Percentiles rank a stretch among this genome's conserved stretches.
Evolutionary conservation across 2,797 vertebrate species (phyloP).

Genomic region (Sebastolobus alascanus): DNA sequence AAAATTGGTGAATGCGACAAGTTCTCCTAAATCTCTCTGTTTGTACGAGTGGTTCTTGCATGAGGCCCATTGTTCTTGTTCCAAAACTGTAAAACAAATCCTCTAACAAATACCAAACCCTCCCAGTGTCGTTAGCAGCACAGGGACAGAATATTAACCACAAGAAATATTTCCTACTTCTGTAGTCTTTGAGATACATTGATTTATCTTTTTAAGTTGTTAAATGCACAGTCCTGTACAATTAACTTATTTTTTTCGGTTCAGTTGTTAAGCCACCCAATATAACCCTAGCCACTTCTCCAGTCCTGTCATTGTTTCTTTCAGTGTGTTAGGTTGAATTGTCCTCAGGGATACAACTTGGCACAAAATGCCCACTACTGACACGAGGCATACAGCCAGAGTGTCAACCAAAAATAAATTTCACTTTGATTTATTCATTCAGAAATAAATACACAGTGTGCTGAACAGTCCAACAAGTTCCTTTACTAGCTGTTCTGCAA

Average conservation of each 20-base stretch:
- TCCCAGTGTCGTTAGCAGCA: neutral
- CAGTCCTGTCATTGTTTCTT: constrained; percentile 18
- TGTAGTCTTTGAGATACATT: neutral
- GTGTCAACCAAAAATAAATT: constrained; percentile 27
- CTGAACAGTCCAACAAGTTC: neutral
- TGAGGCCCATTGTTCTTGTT: neutral
- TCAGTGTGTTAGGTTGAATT: constrained; percentile 19
- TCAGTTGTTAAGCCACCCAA: neutral
- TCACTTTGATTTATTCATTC: neutral
- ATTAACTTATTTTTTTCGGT: neutral
- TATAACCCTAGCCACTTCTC: neutral
- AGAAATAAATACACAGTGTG: constrained; percentile 29
- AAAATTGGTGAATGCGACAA: too few relatives aligned
- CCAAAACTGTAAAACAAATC: neutral
- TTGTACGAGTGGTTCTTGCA: too few relatives aligned
- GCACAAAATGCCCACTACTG: constrained; percentile 24
- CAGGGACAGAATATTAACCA: neutral
- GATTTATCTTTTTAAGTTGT: neutral
- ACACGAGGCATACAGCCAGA: constrained; percentile 30
- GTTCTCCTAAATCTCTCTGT: too few relatives aligned
- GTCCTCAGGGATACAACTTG: constrained; percentile 43
- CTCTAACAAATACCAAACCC: neutral
- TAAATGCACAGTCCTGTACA: neutral
- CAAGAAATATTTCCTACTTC: neutral
- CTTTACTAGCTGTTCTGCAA: neutral